Conservation (phyloP, 2,888 invertebrate genomes). For the Tupiocoris notatus region DNA sequence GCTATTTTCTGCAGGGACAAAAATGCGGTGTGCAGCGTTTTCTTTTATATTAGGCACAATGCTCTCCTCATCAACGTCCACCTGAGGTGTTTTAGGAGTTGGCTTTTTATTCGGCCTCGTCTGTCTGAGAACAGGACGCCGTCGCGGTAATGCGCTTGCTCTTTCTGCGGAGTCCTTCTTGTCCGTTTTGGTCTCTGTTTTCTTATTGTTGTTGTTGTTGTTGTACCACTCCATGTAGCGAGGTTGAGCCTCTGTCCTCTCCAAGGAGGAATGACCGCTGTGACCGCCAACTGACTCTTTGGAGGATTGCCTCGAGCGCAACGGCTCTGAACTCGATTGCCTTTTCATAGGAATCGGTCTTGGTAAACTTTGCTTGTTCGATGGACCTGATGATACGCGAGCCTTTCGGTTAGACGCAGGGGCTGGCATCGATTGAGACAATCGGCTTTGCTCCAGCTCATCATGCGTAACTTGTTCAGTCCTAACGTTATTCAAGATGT, state of each 20-base stretch:
- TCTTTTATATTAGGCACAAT: slow-evolving; percentile 4
- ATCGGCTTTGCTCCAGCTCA: slow-evolving; percentile 4
- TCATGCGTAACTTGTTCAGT: slow-evolving; percentile 43
- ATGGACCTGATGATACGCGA: slow-evolving; percentile 31
- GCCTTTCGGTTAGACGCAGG: not conserved
- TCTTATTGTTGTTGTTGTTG: slow-evolving; percentile 19
- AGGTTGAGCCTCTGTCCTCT: slow-evolving; percentile 56
- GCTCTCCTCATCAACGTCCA: slow-evolving; percentile 30
- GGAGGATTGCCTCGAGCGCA: slow-evolving; percentile 27
- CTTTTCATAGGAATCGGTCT: slow-evolving; percentile 12
- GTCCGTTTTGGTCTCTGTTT: slow-evolving; percentile 37
- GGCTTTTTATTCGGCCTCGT: slow-evolving; percentile 3
- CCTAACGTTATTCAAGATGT: slow-evolving; percentile 44
- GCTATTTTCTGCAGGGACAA: not conserved
- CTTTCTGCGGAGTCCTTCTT: slow-evolving; percentile 15
- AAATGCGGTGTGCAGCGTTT: not conserved
- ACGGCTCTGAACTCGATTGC: slow-evolving; percentile 30
- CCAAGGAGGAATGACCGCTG: not conserved
- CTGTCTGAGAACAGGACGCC: slow-evolving; percentile 14
- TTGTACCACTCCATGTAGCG: slow-evolving; percentile 79
- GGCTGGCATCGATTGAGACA: slow-evolving; percentile 8
- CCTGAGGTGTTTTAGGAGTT: slow-evolving; percentile 1
- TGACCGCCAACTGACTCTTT: not conserved
- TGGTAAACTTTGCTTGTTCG: not conserved
- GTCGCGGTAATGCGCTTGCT: not conserved